Evolutionary conservation across 37 sponge, comb jelly and placozoan species (phyloP).

Genomic region (Spongilla lacustris): DNA sequence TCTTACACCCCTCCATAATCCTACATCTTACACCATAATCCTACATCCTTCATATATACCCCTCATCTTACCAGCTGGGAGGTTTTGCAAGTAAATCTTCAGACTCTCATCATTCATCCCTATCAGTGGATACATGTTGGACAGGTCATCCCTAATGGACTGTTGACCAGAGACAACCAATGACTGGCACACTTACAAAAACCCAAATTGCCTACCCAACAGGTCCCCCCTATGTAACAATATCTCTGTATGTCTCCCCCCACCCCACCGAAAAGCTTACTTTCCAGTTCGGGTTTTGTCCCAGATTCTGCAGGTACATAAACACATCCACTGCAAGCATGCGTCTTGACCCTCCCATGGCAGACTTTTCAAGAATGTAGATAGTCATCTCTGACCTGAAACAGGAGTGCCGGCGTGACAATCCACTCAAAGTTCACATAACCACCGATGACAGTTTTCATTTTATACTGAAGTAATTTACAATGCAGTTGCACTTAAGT

Average conservation of each 20-base stretch:
- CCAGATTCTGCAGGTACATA: slow-evolving; percentile 56
- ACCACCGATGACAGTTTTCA: no score
- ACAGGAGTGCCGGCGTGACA: background rate
- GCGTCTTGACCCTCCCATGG: slow-evolving; percentile 62
- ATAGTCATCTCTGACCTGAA: slow-evolving; percentile 83
- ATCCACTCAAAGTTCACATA: no score
- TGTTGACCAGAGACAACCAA: slow-evolving; percentile 17
- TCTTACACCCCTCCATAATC: background rate
- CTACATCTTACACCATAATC: background rate
- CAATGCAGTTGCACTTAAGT: no score
- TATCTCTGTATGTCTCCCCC: background rate
- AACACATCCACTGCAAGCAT: slow-evolving; percentile 75
- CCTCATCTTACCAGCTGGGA: slow-evolving; percentile 61
- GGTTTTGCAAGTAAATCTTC: slow-evolving; percentile 67
- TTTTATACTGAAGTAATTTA: no score
- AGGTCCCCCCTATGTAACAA: background rate
- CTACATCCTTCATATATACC: background rate
- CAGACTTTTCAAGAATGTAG: slow-evolving; percentile 72
- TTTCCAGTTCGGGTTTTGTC: slow-evolving; percentile 21
- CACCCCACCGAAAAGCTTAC: background rate
- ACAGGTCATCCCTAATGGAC: slow-evolving; percentile 20
- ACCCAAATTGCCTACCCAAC: background rate
- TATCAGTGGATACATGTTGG: slow-evolving; percentile 55
- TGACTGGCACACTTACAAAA: background rate
- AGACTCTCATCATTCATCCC: slow-evolving; percentile 71